phyloP scores from a whole-genome alignment of 2,797 vertebrate genomes.

The Sparus aurata region DNA sequence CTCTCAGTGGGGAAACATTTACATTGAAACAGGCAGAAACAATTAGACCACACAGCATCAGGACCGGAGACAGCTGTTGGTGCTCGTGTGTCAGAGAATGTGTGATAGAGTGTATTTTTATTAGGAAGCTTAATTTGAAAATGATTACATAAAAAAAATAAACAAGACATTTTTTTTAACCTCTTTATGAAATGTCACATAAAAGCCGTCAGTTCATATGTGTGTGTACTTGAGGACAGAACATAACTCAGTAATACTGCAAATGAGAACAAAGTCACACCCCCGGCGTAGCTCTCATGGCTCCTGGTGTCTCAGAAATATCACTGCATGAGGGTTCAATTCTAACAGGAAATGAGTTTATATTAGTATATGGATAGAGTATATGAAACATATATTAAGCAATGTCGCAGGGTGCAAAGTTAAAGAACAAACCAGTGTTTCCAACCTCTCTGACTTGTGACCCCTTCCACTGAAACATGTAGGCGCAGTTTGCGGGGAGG shows the following conservation, averaged over 20 bases:
- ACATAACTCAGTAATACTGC: not conserved
- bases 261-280: constrained; percentile 57
- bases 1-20: constrained; percentile 55
- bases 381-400: too few species aligned
- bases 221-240: not conserved
- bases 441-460: too few species aligned
- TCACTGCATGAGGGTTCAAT: not conserved
- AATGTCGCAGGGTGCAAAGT: too few species aligned
- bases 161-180: not conserved
- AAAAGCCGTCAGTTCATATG: constrained; percentile 7
- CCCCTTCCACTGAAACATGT: too few species aligned
- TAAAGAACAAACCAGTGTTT: too few species aligned
- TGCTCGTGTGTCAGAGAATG: not conserved
- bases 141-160: constrained; percentile 13
- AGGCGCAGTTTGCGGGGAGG: too few species aligned
- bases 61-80: constrained; percentile 5
- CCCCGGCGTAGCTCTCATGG: constrained; percentile 1
- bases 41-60: constrained; percentile 61
- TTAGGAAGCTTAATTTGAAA: constrained; percentile 16
- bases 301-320: constrained; percentile 14
- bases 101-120: constrained; percentile 5
- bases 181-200: constrained; percentile 9
- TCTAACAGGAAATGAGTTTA: not conserved
- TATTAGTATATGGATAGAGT: too few species aligned
- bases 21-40: constrained; percentile 65